Base-by-base conservation (phyloP, 2,888 invertebrate species). In the Hirtodrosophila confusa region DNA sequence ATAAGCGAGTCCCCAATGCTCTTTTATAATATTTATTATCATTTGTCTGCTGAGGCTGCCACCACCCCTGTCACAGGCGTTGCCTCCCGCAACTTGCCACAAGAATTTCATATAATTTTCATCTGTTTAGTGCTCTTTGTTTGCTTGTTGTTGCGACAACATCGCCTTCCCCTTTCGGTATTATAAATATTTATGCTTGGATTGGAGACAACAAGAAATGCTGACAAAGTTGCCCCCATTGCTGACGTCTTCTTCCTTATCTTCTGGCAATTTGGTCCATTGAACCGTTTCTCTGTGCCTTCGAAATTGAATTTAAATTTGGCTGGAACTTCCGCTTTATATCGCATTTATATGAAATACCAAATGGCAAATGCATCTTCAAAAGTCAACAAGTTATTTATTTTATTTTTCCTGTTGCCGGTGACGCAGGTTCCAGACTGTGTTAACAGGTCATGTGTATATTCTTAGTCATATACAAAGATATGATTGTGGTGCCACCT, bases 171-270 rank as follows among this genome's bases (percentile, higher is more conserved):
- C 44, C 10, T 27, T 7, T 17, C 31, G 68, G 54, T 24, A 58
- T 71, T 67, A 80, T 78, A 84, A 78, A 85, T 82, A 85, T 87
- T 87, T 87, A 85, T 87, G 69, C 65, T 72, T 68, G 67, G 50
- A 48, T 50, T 64, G 75, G 67, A 51, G 65, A 70, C 75, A 80
- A 69, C 69, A 61, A 58, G 48, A 53, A 31, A 76, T 35, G 73
- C 36, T 71, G 66, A 71, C 76, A 61, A 39, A 23, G 36, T 44
- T 54, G 61, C 53, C 11, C 3, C 12, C 17, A 41, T 39, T 24
- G 45, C 8, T 4, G 10, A 31, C 45, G 12, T 37, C 40, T 12
- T 8, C 43, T 31, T 31, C 12, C 7, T 4, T 12, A 3, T 44
- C 10, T 27, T 41, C 12, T n/a, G 39, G 27, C 43, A 47, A 37